Percentiles rank a stretch among this genome's conserved stretches.
These are phyloP conservation scores for Gymnocheta viridis DNA, from an alignment of 2,888 invertebrate species.

Conservation along the genomic window DNA sequence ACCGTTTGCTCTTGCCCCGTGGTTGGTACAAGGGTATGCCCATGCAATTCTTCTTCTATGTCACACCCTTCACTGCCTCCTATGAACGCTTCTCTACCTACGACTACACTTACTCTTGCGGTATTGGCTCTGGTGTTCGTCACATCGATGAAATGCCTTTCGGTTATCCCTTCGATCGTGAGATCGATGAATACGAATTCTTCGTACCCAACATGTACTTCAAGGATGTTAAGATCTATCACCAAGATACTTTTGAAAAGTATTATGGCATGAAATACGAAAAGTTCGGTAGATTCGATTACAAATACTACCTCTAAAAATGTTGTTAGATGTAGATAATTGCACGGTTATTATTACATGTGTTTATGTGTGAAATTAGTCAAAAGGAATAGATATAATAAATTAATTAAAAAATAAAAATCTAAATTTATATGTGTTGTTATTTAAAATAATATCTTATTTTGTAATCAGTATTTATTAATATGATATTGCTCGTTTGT, in stretches of 20 bases:
- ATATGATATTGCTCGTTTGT: too few species aligned
- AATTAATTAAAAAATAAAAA: neutral
- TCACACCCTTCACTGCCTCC: slow-evolving; percentile 82
- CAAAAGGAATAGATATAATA: neutral
- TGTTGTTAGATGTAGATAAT: neutral
- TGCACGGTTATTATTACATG: neutral
- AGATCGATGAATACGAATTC: slow-evolving; percentile 83
- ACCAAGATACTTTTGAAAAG: slow-evolving; percentile 73
- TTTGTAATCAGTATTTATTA: too few species aligned
- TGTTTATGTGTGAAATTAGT: neutral
- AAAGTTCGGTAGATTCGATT: slow-evolving; percentile 59
- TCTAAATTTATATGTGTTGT: too few species aligned
- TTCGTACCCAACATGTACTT: slow-evolving; percentile 85
- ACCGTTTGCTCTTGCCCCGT: slow-evolving; percentile 86
- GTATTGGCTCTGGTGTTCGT: slow-evolving; percentile 83
- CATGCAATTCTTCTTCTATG: slow-evolving; percentile 85
- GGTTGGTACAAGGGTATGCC: slow-evolving; percentile 85
- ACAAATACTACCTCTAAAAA: slow-evolving; percentile 53
- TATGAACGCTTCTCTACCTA: slow-evolving; percentile 81
- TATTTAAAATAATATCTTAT: too few species aligned
- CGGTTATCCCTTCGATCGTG: slow-evolving; percentile 88
- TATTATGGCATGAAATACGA: slow-evolving; percentile 73
- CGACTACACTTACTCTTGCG: slow-evolving; percentile 82
- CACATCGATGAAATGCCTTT: slow-evolving; percentile 84
- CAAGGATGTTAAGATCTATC: slow-evolving; percentile 83